Evolutionary conservation across 2,888 invertebrate species (phyloP), one percentile per base, ranked within the genome.

Genomic region (Lepidochrysops patricia): DNA sequence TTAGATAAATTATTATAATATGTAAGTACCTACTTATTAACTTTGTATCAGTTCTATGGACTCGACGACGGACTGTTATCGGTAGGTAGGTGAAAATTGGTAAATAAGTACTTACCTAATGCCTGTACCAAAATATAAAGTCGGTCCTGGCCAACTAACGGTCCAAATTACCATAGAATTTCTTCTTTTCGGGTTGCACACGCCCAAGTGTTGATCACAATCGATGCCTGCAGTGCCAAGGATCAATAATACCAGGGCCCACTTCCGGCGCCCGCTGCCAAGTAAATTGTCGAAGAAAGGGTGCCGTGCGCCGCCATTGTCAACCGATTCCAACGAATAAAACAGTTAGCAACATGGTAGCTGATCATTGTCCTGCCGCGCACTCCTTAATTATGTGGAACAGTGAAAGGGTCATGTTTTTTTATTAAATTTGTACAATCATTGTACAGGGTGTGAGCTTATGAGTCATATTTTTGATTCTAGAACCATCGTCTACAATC

Each of bases 331-430:
- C 77, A 78, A 78, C 79, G 84, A 75, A 87, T 79, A 88, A 87
- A 85, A 84, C 78, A 76, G 80, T 82, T 83, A 80, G 79, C 79
- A 82, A 81, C 76, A 75, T 83, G 86, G 86, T 85, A 78, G 86
- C 84, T 79, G 85, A 88, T 86, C 79, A 80, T 88, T 88, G 86
- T 87, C 67, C 75, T 68, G 74, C 77, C 68, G 80, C 82, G 80
- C 79, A 84, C 89, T 85, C 87, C 79, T 84, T 82, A 88, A 89
- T 89, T 89, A 89, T 84, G 74, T 82, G 74, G 82, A 85, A 85
- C 84, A 80, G 82, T 82, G 79, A 84, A 89, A 85, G 89, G 89
- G 89, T 88, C 88, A 88, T 81, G 84, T 87, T 88, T 87, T 88
- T 85, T 87, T n/a, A 88, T 86, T 86, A 83, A 87, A 81, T 83